Evolutionary conservation across 2,888 invertebrate species (phyloP).

Genomic region (Microctonus hyperodae): DNA sequence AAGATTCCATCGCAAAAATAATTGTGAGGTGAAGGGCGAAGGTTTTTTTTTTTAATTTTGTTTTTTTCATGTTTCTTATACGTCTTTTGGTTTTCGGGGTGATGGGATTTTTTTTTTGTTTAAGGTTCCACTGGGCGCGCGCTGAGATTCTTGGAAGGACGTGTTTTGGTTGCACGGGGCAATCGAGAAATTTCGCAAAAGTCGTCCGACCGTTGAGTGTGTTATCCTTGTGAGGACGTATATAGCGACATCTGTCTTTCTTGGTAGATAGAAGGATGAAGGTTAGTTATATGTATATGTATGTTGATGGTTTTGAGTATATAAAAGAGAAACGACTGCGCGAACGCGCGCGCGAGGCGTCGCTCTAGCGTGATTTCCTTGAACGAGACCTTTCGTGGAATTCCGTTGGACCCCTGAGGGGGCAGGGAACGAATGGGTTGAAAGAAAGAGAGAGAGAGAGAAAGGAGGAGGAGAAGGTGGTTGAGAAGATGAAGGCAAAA

Average conservation of each 20-base stretch:
- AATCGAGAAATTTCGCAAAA: slow-evolving; percentile 15
- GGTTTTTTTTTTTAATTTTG: slow-evolving; percentile 23
- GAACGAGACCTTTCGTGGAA: slow-evolving; percentile 48
- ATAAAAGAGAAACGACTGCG: not conserved
- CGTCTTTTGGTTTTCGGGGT: slow-evolving; percentile 1
- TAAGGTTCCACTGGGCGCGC: not conserved
- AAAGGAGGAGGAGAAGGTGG: slow-evolving; percentile 20
- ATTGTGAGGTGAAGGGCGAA: slow-evolving; percentile 27
- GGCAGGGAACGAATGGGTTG: slow-evolving; percentile 14
- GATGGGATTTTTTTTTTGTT: not conserved
- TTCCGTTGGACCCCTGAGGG: slow-evolving; percentile 37
- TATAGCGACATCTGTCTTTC: slow-evolving; percentile 26
- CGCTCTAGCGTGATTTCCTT: slow-evolving; percentile 41
- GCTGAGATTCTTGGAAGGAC: slow-evolving; percentile 23
- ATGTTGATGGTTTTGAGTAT: slow-evolving; percentile 4
- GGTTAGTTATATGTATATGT: slow-evolving; percentile 16
- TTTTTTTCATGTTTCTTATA: slow-evolving; percentile 6
- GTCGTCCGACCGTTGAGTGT: slow-evolving; percentile 9
- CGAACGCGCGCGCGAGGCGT: slow-evolving; percentile 22
- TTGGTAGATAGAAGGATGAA: slow-evolving; percentile 15
- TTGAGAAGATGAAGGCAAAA: slow-evolving; percentile 22
- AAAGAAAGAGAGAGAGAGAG: slow-evolving; percentile 1
- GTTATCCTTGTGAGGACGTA: slow-evolving; percentile 8
- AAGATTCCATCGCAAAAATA: slow-evolving; percentile 27
- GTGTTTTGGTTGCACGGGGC: slow-evolving; percentile 20